phyloP scores from a whole-genome alignment of 2,113 vertebrate species.

The Neodontobutis hainanensis region DNA sequence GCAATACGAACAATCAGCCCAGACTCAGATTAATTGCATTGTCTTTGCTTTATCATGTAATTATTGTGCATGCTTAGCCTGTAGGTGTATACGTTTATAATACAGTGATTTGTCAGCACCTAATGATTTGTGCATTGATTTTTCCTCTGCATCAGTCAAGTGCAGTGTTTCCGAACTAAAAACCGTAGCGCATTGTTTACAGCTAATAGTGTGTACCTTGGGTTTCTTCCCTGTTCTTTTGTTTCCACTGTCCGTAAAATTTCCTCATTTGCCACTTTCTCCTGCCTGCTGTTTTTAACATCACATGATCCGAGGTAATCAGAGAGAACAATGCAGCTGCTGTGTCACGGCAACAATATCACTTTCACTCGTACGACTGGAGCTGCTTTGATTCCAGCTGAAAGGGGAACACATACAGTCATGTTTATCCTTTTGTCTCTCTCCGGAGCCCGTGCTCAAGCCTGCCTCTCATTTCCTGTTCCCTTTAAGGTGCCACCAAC shows the following conservation, averaged over 20 bases:
- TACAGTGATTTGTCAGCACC: conserved; percentile 10
- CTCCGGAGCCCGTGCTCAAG: conserved; percentile 30
- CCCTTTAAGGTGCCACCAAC: conserved; percentile 47
- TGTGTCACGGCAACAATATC: conserved; percentile 70
- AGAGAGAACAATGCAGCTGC: conserved; percentile 58
- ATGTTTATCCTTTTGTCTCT: conserved; percentile 64
- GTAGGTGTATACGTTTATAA: conserved; percentile 12
- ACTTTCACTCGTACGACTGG: conserved; percentile 51
- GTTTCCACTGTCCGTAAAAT: conserved; percentile 53
- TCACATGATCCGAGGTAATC: conserved; percentile 61
- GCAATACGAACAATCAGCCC: not conserved
- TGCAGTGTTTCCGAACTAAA: conserved; percentile 10
- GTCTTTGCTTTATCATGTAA: conserved; percentile 34
- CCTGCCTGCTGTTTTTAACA: conserved; percentile 47
- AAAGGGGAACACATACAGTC: conserved; percentile 59
- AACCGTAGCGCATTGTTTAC: conserved; percentile 16
- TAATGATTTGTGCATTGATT: conserved; percentile 24
- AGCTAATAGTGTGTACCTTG: conserved; percentile 12
- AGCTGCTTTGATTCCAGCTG: conserved; percentile 67
- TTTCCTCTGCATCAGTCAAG: not conserved
- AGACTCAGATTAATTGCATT: conserved; percentile 53
- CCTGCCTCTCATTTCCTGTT: conserved; percentile 56
- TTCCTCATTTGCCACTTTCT: conserved; percentile 48
- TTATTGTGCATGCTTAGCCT: conserved; percentile 12
- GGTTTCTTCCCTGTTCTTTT: conserved; percentile 18